Evolutionary conservation across 2,888 invertebrate genomes (phyloP), one percentile per base, ranked within the genome.

Genomic region (Parochlus steinenii): DNA sequence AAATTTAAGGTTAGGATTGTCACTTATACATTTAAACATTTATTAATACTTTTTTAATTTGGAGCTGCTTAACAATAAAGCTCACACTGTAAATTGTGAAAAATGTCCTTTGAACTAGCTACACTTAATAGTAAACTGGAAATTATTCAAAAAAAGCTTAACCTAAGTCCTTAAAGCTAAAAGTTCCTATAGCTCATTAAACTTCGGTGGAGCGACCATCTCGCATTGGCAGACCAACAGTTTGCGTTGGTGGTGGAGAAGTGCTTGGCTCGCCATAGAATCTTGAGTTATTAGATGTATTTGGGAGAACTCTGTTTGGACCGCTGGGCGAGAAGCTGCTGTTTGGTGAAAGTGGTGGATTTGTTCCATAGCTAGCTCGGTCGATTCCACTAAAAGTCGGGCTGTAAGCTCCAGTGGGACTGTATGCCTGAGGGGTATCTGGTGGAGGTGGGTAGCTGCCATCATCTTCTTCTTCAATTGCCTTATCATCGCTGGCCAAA

Each of bases 381-480:
- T 59, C 58, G 8, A 49, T 40, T 3, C 53, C 57, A 42, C 58
- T 59, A 40, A 54, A 59, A 8, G 58, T 56, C 7, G 60, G 60
- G 36, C 59, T 59, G 20, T 58, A 59, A 3, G 31, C 31, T 19
- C 31, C 31, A n/a, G n/a, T n/a, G n/a, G n/a, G n/a, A 32, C 53
- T 41, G 22, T 38, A 49, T 37, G 52, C 42, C 7, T 40, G 39
- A 16, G 40, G 39, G n/a, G 39, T 34, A n/a, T n/a, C 46, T 37
- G 49, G 49, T 15, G 52, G 48, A 20, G 54, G 50, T 17, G 52
- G 42, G 12, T 54, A 52, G 30, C 31, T 28, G 37, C 14, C 38
- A 8, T 22, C 35, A 29, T 46, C 45, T 25, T 47, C 46, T 20
- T 47, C 45, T 30, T 45, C 44, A 19, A 48, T 48, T 19, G 48